Conservation (phyloP, 1,140 invertebrate genomes). For the Centruroides sculpturatus region DNA sequence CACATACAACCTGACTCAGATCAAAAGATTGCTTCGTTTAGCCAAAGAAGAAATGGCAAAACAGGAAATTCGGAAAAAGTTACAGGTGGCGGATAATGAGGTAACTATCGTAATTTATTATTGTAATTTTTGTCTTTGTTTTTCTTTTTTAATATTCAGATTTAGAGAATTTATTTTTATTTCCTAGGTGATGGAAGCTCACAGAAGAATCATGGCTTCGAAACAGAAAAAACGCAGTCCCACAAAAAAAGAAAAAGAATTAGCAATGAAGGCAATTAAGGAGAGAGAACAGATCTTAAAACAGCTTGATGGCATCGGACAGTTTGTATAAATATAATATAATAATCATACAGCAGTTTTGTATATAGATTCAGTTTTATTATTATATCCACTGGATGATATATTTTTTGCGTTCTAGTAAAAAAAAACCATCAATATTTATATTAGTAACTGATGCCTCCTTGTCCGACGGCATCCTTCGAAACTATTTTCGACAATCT, state of each 20-base stretch:
- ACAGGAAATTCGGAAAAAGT: conserved; percentile 50
- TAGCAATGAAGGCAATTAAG: conserved; percentile 49
- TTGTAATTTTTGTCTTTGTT: too few species aligned
- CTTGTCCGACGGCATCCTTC: too few species aligned
- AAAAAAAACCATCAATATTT: too few species aligned
- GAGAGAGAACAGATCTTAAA: conserved; percentile 44
- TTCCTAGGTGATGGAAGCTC: conserved; percentile 49
- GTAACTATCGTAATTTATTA: conserved; percentile 26
- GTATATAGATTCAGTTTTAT: conserved; percentile 2
- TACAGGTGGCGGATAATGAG: conserved; percentile 50
- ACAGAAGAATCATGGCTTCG: conserved; percentile 53
- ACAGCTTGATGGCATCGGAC: conserved; percentile 29
- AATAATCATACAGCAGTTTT: neutral
- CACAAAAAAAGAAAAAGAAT: conserved; percentile 65
- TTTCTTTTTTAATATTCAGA: too few species aligned
- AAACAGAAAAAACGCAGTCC: conserved; percentile 63
- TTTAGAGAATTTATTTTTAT: too few species aligned
- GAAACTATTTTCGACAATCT: too few species aligned
- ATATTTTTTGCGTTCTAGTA: too few species aligned
- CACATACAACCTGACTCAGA: conserved; percentile 48
- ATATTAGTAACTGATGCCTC: too few species aligned
- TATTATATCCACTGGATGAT: too few species aligned
- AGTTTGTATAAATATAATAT: neutral
- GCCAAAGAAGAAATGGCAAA: conserved; percentile 47
- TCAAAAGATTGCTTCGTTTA: conserved; percentile 42